Evolutionary conservation across 2,113 vertebrate species (phyloP).

Genomic region (Xenus cinereus): DNA sequence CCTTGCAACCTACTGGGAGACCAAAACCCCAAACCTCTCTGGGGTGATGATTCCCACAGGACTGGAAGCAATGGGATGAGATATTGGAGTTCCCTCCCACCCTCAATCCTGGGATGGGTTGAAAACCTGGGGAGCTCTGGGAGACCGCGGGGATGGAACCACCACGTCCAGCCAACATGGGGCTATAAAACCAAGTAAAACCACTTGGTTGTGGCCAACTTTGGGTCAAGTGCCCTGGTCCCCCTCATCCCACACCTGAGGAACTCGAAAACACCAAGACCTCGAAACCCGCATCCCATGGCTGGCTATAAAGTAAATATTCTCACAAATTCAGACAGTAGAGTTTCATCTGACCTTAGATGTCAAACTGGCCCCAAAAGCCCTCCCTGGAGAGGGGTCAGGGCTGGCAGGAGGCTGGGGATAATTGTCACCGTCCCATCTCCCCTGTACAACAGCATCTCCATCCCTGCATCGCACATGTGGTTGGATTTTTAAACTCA

Average conservation of each 20-base stretch:
- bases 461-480: neutral
- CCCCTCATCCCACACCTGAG: too few species aligned
- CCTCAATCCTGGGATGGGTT: neutral
- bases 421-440: too few species aligned
- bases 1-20: neutral
- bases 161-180: neutral
- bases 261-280: too few species aligned
- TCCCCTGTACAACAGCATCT: neutral
- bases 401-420: neutral
- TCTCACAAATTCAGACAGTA: too few species aligned
- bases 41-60: neutral
- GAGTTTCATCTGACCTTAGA: neutral
- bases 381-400: accelerated
- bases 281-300: too few species aligned
- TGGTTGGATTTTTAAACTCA: neutral
- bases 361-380: accelerated
- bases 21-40: neutral
- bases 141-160: neutral
- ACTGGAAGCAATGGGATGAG: neutral
- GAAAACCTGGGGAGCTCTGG: neutral
- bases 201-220: too few species aligned
- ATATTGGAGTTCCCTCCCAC: neutral
- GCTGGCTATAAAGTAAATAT: too few species aligned
- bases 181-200: neutral
- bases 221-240: too few species aligned